Percentiles rank a stretch among this genome's conserved stretches.
These are phyloP conservation scores for Watsonalla binaria DNA, from an alignment of 2,888 invertebrate genomes.

Conservation along the genomic window DNA sequence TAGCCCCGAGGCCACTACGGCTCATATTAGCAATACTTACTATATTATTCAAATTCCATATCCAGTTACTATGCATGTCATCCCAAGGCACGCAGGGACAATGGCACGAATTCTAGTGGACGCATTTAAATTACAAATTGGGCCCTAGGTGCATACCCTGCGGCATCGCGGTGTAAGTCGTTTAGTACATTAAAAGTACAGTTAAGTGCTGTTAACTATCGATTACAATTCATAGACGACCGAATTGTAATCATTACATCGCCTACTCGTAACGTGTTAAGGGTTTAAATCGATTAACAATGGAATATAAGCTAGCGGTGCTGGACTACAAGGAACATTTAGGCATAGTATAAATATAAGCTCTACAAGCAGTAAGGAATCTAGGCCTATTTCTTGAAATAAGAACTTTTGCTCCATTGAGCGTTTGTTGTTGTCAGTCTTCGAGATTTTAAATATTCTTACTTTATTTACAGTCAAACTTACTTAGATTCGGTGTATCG, in stretches of 20 bases:
- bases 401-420: no score
- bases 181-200: background rate
- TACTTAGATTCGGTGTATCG: no score
- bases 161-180: background rate
- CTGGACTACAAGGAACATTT: no score
- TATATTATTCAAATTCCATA: background rate
- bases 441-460: no score
- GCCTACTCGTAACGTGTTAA: background rate
- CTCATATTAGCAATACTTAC: no score
- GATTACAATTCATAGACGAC: conserved; percentile 1
- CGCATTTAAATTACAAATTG: conserved; percentile 5
- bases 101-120: conserved; percentile 1
- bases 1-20: no score
- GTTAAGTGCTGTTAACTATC: conserved; percentile 1
- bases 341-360: no score
- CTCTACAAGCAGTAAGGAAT: no score
- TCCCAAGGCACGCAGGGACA: background rate
- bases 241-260: conserved; percentile 2
- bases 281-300: background rate
- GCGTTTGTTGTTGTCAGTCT: no score
- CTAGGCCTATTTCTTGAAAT: no score
- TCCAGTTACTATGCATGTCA: background rate
- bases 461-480: no score
- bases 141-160: conserved; percentile 1
- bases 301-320: background rate